Conservation (phyloP, 2,113 vertebrate genomes). For the Vombatus ursinus region DNA sequence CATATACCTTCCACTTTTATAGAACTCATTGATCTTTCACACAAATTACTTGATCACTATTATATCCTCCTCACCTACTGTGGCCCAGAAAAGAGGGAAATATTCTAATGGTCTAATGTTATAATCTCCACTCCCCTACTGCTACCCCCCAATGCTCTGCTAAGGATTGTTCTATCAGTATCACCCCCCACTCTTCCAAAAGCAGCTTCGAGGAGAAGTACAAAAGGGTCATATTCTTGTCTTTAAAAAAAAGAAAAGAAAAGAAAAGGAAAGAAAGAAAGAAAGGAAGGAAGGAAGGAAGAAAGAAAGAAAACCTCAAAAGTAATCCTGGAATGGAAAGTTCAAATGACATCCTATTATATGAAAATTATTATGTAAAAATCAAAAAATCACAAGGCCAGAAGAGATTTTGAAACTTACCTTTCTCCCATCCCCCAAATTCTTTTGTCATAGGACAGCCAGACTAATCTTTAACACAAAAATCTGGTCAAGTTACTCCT, state of each 20-base stretch:
- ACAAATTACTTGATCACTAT: neutral
- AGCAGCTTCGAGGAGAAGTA: neutral
- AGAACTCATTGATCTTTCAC: neutral
- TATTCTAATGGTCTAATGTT: neutral
- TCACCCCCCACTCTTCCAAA: neutral
- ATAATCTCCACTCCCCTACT: neutral
- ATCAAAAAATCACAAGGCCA: conserved; percentile 12
- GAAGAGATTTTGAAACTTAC: conserved; percentile 48
- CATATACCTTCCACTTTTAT: neutral
- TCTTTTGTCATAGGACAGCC: neutral
- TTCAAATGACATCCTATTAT: conserved; percentile 11
- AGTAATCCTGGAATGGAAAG: conserved; percentile 16
- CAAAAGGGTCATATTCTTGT: neutral
- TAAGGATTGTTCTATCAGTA: neutral
- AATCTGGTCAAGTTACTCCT: neutral
- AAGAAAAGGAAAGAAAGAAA: no score
- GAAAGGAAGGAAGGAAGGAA: no score
- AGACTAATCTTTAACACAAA: neutral
- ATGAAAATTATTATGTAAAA: conserved; percentile 11
- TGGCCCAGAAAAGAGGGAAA: neutral
- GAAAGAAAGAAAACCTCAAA: neutral
- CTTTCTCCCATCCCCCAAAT: neutral
- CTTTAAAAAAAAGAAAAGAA: neutral
- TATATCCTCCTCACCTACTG: neutral
- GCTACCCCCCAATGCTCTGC: neutral